Percentiles rank a stretch among this genome's conserved stretches.
Evolutionary conservation across 2,888 invertebrate species (phyloP).

Genomic region (Protonemura montana): DNA sequence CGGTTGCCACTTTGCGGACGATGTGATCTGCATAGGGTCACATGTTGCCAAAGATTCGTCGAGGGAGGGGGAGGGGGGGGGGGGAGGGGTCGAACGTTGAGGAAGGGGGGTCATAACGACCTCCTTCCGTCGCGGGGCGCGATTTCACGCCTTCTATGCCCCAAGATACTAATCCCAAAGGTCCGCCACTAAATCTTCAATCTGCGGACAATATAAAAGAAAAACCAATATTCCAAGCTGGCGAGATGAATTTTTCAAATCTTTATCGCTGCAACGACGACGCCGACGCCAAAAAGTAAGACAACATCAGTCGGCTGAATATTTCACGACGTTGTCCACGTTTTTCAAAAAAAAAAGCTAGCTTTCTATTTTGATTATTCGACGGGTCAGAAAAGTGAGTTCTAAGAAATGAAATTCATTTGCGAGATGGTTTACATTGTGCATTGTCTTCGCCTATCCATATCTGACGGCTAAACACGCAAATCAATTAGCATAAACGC

Average conservation of each 20-base stretch:
- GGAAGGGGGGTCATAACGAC: slow-evolving; percentile 39
- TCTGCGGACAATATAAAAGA: slow-evolving; percentile 38
- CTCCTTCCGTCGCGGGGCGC: slow-evolving; percentile 29
- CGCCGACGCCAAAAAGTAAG: no score
- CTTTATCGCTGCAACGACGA: slow-evolving; percentile 20
- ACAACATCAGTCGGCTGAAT: not conserved
- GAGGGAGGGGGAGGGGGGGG: not conserved
- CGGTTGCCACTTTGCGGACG: slow-evolving; percentile 47
- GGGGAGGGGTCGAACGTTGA: not conserved
- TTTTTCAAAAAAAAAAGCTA: not conserved
- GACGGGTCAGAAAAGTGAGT: not conserved
- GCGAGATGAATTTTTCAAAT: slow-evolving; percentile 30
- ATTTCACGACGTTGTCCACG: not conserved
- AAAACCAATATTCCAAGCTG: slow-evolving; percentile 25
- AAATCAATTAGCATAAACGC: slow-evolving; percentile 12
- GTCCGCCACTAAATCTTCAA: slow-evolving; percentile 41
- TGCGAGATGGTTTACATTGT: not conserved
- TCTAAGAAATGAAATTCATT: not conserved
- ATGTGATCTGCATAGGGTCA: slow-evolving; percentile 46
- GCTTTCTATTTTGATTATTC: not conserved
- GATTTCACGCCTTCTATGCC: slow-evolving; percentile 34
- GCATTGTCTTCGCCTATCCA: slow-evolving; percentile 17
- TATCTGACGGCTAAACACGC: not conserved
- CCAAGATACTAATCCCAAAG: slow-evolving; percentile 27
- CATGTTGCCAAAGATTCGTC: slow-evolving; percentile 24